Conservation (phyloP, 1,140 invertebrate species). For the Drosophila varians region DNA sequence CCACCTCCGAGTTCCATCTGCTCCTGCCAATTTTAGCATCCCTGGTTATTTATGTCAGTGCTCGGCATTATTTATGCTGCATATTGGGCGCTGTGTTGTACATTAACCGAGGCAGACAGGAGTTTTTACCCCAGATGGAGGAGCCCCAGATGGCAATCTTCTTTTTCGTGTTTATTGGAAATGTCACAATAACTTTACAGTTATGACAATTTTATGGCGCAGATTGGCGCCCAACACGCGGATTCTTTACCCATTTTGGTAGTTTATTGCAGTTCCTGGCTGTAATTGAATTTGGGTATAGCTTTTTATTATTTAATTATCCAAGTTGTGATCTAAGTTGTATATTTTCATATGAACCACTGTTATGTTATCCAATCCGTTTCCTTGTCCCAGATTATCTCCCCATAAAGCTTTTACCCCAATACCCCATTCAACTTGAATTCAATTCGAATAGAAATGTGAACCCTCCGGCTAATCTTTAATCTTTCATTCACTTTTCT, state of each 20-base stretch:
- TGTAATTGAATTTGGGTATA: constrained; percentile 19
- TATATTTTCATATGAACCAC: too few relatives aligned
- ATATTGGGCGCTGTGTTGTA: constrained; percentile 73
- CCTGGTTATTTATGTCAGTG: constrained; percentile 72
- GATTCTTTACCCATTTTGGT: constrained; percentile 6
- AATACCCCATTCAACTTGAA: constrained; percentile 2
- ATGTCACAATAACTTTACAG: constrained; percentile 67
- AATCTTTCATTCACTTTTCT: constrained; percentile 21
- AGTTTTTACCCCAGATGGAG: neutral
- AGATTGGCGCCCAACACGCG: constrained; percentile 18
- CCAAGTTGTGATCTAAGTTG: too few relatives aligned
- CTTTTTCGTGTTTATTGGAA: constrained; percentile 52
- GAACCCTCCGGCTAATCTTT: constrained; percentile 11
- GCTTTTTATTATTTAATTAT: neutral
- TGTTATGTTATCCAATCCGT: too few relatives aligned
- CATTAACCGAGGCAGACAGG: constrained; percentile 53
- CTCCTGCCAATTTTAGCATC: constrained; percentile 43
- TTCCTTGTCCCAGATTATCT: neutral
- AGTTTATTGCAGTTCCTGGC: constrained; percentile 24
- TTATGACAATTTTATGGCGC: constrained; percentile 70
- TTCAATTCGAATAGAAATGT: neutral
- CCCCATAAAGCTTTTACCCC: too few relatives aligned
- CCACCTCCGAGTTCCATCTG: constrained; percentile 5
- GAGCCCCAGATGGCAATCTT: constrained; percentile 49
- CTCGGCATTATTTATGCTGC: constrained; percentile 77